phyloP scores from a whole-genome alignment of 2,113 vertebrate genomes.

The Genyomyrus donnyi region DNA sequence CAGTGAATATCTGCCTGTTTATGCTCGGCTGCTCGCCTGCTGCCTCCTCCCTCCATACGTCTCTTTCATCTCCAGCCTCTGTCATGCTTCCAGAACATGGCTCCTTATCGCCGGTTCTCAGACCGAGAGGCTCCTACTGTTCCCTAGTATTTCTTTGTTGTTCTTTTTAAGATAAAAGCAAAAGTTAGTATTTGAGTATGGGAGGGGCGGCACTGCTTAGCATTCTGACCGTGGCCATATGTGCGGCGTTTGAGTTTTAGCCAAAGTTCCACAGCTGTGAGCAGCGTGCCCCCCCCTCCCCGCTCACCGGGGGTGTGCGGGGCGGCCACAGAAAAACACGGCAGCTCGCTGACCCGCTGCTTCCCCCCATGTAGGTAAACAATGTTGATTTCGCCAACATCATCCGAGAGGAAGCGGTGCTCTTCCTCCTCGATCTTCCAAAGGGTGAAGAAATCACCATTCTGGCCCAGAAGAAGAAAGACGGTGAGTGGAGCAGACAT shows the following conservation, averaged over 20 bases:
- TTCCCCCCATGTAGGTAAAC: slow-evolving; percentile 71
- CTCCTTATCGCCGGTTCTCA: background rate
- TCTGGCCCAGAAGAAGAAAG: slow-evolving; percentile 95
- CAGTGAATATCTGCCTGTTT: background rate
- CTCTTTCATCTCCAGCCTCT: background rate
- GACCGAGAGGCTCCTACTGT: background rate
- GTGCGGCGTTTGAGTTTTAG: slow-evolving; percentile 44
- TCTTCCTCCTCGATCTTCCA: slow-evolving; percentile 92
- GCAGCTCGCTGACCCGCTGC: background rate
- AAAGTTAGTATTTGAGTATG: slow-evolving; percentile 45
- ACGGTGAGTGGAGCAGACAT: slow-evolving; percentile 63
- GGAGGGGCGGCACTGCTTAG: slow-evolving; percentile 47
- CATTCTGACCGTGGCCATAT: slow-evolving; percentile 46
- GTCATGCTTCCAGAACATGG: background rate
- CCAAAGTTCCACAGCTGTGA: slow-evolving; percentile 51
- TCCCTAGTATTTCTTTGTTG: background rate
- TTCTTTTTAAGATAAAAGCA: slow-evolving; percentile 46
- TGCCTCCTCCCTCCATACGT: background rate
- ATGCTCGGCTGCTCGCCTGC: background rate
- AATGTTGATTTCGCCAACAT: slow-evolving; percentile 98
- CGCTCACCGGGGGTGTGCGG: slow-evolving; percentile 22
- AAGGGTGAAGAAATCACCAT: slow-evolving; percentile 95
- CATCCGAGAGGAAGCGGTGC: slow-evolving; percentile 92
- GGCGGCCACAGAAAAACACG: slow-evolving; percentile 27
- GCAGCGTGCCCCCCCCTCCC: slow-evolving; percentile 54